phyloP scores from a whole-genome alignment of 2,797 vertebrate species.

The Tamandua tetradactyla region DNA sequence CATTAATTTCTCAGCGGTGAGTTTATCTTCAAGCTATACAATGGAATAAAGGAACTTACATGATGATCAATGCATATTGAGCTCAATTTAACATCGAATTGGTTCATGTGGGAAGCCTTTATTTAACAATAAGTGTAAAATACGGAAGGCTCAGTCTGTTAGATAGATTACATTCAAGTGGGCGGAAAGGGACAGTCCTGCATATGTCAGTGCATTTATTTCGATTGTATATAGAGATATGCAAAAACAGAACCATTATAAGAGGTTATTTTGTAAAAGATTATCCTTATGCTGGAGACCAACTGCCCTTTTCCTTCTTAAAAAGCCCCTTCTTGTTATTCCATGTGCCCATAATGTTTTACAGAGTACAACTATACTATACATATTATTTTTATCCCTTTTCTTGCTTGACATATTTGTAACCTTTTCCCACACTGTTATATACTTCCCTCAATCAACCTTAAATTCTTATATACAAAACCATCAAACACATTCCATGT shows the following conservation, averaged over 20 bases:
- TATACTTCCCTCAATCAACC: not conserved
- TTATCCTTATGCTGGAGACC: not conserved
- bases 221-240: not conserved
- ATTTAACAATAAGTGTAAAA: not conserved
- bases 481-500: not conserved
- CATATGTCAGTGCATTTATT: too few relatives aligned
- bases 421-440: not conserved
- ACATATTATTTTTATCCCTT: not conserved
- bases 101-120: not conserved
- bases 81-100: not conserved
- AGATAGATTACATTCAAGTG: not conserved
- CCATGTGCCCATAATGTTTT: not conserved
- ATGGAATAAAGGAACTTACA: not conserved
- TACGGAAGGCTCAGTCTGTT: not conserved
- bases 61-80: not conserved
- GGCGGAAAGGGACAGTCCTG: not conserved
- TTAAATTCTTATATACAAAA: not conserved
- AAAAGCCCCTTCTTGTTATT: not conserved
- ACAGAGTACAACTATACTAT: not conserved
- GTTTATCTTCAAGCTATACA: conserved; percentile 79
- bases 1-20: conserved; percentile 80
- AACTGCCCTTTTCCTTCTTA: not conserved
- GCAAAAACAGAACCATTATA: not conserved
- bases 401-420: not conserved
- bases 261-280: not conserved